Base-by-base conservation (phyloP, 2,797 vertebrate species). In the Eospalax fontanierii region DNA sequence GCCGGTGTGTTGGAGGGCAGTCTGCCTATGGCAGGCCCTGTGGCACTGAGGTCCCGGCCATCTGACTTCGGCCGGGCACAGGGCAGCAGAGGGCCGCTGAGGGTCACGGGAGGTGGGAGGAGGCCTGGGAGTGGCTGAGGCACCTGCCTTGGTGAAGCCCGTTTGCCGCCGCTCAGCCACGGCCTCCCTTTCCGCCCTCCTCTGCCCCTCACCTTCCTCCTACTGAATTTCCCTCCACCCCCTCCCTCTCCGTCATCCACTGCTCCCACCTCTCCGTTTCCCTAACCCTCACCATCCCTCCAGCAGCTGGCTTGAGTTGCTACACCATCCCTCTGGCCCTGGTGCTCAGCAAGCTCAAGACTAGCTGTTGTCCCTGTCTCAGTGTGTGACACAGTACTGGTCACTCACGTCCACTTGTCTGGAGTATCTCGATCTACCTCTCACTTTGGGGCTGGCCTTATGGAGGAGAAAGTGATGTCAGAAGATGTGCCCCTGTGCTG, bases 401-500 rank as follows among this genome's bases (percentile, higher is more conserved):
- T 24, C 21, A 3, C 75, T 59, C 22, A 0, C 0, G 14, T 4
- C 61, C 40, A 16, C 7, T n/a, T 1, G 26, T 68, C 50, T 33
- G 21, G 33, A 1, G 9, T 65, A 66, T 50, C 66, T 12, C 30
- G 92, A 66, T 19, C 46, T 43, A 54, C 65, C 35, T 35, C 75
- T 33, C 66, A 68, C n/a, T 21, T 2, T 1, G 16, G 75, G 9
- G 22, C 2, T 21, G 2, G 22, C 7, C 50, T 9, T 0, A 3
- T 0, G 2, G 5, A 24, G 79, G 75, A 61, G 66, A 8, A 0
- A 40, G 54, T 12, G 57, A 19, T 1, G 0, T 12, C 0, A 26
- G 76, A 46, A n/a, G n/a, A 21, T 4, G 22, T 0, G 33, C 15
- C 33, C 28, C 46, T 2, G 40, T 15, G 28, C 7, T 2, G 84